Percentiles rank a stretch among this genome's conserved stretches.
Conservation (phyloP, 2,797 vertebrate species). For the Neomorphus geoffroyi region DNA sequence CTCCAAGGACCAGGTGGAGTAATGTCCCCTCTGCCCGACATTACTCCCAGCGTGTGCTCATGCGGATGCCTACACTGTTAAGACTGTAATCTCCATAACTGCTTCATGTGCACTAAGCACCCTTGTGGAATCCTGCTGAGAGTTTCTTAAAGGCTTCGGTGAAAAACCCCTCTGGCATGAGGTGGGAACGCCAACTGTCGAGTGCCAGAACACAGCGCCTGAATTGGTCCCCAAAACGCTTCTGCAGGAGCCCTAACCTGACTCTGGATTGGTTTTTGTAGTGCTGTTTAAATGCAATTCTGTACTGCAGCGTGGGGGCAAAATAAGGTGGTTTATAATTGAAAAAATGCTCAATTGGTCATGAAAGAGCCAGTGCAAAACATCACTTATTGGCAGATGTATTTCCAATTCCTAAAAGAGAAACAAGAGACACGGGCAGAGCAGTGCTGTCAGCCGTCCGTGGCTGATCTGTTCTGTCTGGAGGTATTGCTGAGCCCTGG, state of each 20-base stretch:
- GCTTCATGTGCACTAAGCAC: conserved; percentile 88
- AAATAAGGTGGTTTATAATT: not conserved
- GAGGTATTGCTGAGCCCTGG: not conserved
- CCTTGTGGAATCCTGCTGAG: conserved; percentile 94
- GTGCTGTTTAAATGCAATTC: conserved; percentile 19
- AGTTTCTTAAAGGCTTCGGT: conserved; percentile 71
- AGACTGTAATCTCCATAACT: conserved; percentile 86
- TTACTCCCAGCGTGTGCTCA: conserved; percentile 81
- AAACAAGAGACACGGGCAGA: not conserved
- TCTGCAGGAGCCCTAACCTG: not conserved
- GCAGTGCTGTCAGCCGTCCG: not conserved
- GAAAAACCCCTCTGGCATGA: not conserved
- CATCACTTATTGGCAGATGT: not conserved
- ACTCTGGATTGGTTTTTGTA: not conserved
- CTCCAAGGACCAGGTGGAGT: conserved; percentile 79
- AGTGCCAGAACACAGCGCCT: not conserved
- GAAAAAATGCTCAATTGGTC: conserved; percentile 31
- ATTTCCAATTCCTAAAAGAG: not conserved
- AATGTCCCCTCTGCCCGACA: conserved; percentile 79
- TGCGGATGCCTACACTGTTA: conserved; percentile 81
- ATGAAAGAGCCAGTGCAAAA: not conserved
- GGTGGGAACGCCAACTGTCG: not conserved
- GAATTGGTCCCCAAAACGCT: not conserved
- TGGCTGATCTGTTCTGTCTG: conserved; percentile 1
- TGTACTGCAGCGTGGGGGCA: not conserved